Conservation (phyloP, 2,888 invertebrate genomes). For the Oegoconia quadripuncta region DNA sequence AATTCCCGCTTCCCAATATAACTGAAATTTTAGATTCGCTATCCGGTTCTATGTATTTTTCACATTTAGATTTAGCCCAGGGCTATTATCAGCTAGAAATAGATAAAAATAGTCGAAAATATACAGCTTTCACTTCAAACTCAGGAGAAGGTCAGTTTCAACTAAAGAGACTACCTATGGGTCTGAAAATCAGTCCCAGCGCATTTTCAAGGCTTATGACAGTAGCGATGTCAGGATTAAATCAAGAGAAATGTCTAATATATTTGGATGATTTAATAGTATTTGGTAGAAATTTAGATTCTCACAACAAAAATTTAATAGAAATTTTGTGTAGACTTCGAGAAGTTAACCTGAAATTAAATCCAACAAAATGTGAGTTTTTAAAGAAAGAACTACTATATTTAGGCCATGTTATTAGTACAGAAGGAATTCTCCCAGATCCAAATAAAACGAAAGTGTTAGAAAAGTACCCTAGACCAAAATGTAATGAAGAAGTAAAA, state of each 20-base stretch:
- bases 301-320: slow-evolving; percentile 1
- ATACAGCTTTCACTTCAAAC: background rate
- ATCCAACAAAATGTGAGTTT: slow-evolving; percentile 1
- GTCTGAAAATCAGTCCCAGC: slow-evolving; percentile 12
- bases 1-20: background rate
- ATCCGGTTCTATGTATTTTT: background rate
- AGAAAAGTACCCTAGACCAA: background rate
- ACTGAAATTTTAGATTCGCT: too few relatives aligned
- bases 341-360: slow-evolving; percentile 1
- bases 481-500: background rate
- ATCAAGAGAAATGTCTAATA: slow-evolving; percentile 10
- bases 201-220: too few relatives aligned
- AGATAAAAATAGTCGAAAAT: background rate
- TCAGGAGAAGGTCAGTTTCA: slow-evolving; percentile 9
- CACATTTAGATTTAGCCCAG: background rate
- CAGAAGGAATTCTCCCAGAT: too few relatives aligned
- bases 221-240: slow-evolving; percentile 16
- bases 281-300: background rate
- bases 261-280: too few relatives aligned
- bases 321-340: background rate
- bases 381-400: background rate
- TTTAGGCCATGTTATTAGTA: too few relatives aligned
- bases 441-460: too few relatives aligned
- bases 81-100: background rate
- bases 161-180: slow-evolving; percentile 15